A percentile compares a stretch with the other conserved stretches of the same genome.
phyloP scores from a whole-genome alignment of 92 coral and sea anemone genomes.

The Nematostella vectensis region DNA sequence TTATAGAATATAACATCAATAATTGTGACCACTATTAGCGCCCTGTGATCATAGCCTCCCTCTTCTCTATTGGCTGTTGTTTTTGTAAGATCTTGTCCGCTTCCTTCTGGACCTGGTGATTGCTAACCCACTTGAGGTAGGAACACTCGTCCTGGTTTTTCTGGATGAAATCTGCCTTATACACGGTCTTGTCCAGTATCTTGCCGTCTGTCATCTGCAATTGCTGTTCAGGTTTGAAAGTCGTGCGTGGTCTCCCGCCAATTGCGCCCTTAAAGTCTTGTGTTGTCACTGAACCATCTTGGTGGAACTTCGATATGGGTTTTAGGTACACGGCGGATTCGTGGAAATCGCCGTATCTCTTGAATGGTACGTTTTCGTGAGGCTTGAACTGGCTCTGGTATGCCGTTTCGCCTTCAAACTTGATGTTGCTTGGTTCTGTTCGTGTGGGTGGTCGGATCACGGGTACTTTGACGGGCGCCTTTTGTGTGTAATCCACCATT shows the following conservation, averaged over 20 bases:
- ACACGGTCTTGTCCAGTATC: constrained; percentile 45
- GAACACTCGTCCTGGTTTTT: constrained; percentile 58
- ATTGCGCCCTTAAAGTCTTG: constrained; percentile 80
- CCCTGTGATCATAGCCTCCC: constrained; percentile 3
- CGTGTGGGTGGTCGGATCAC: constrained; percentile 67
- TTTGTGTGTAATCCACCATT: constrained; percentile 74
- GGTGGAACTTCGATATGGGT: constrained; percentile 72
- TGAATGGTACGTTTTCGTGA: constrained; percentile 54
- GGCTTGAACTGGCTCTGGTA: constrained; percentile 77
- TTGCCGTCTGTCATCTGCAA: constrained; percentile 34
- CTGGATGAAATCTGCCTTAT: constrained; percentile 58
- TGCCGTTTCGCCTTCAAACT: constrained; percentile 76
- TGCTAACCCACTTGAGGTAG: constrained; percentile 60
- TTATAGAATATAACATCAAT: too few relatives aligned
- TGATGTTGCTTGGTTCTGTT: constrained; percentile 62
- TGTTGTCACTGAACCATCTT: constrained; percentile 83
- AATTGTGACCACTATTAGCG: too few relatives aligned
- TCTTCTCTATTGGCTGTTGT: constrained; percentile 1
- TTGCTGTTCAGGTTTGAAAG: constrained; percentile 55
- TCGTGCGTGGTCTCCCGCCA: constrained; percentile 77
- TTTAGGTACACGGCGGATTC: constrained; percentile 71
- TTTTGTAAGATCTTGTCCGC: constrained; percentile 12
- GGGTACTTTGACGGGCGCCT: constrained; percentile 48
- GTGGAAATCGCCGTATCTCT: constrained; percentile 88
- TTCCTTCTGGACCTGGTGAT: constrained; percentile 45